phyloP scores from a whole-genome alignment of 2,797 vertebrate species.

The Tarsius wallacei region DNA sequence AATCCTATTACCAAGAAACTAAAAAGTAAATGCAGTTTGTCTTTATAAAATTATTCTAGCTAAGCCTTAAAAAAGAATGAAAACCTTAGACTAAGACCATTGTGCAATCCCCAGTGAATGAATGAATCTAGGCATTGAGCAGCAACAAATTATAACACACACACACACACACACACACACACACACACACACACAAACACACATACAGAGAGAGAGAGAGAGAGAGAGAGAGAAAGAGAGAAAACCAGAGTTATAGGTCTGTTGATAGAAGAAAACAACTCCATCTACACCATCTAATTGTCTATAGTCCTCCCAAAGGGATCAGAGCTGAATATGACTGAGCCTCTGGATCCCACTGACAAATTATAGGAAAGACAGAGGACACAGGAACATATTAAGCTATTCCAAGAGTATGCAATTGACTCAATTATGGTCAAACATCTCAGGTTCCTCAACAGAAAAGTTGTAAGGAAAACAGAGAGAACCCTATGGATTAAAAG shows the following conservation, averaged over 20 bases:
- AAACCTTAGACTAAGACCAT: neutral
- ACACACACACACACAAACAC: too few relatives aligned
- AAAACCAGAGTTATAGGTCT: neutral
- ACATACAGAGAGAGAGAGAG: too few relatives aligned
- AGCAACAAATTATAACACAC: neutral
- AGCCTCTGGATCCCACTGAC: neutral
- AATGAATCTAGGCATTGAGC: neutral
- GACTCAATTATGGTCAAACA: accelerated
- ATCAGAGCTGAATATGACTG: neutral
- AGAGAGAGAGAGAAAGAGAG: neutral
- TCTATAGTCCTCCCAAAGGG: neutral
- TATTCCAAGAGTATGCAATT: accelerated
- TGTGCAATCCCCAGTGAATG: neutral
- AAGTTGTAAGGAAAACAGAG: neutral
- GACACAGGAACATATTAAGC: accelerated
- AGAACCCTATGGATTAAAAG: neutral
- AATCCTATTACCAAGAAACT: neutral
- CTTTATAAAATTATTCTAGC: neutral
- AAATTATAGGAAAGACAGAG: neutral
- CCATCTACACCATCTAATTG: too few relatives aligned
- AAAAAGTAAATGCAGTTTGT: neutral
- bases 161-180: too few relatives aligned
- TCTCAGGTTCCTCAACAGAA: neutral
- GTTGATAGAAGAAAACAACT: neutral
- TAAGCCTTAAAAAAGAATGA: neutral